Base-by-base conservation (phyloP, 2,888 invertebrate genomes). In the Nomada lathburiana region DNA sequence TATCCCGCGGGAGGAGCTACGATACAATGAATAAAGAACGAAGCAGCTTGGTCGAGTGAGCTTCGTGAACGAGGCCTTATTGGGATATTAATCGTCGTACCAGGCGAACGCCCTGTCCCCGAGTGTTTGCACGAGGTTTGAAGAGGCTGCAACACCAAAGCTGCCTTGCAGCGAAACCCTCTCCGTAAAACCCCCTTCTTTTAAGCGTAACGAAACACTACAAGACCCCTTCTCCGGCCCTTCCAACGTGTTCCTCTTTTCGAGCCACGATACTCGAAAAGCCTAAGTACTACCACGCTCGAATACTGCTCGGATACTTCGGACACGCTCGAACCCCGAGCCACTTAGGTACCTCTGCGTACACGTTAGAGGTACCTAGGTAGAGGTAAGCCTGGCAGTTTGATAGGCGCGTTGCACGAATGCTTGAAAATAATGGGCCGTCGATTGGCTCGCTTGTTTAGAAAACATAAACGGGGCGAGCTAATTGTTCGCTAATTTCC, bases 401-500 rank as follows among this genome's bases (percentile, higher is more conserved):
- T 69, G 74, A 86, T 84, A 82, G 71, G 65, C 84, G 63, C 65
- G 68, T 78, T 81, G 80, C 90, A 89, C 90, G 88, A 89, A 90
- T 89, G 85, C 91, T 91, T 90, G 69, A 87, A 91, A 92, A 92
- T 91, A 92, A 92, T 92, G 88, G 88, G 75, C 86, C 88, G 84
- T 87, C 88, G 86, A 87, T 87, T 78, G 83, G 79, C 79, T 67
- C 55, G 72, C 64, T 84, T 92, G 92, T 92, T 92, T 92, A 91
- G 89, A 92, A 92, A 92, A 92, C 92, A 92, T 83, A 81, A 84
- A 87, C 87, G 88, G 88, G 88, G 84, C 86, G 81, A 89, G 90
- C 89, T 93, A 93, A 93, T 93, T 93, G 93, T 93, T 92, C 90
- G 88, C 89, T 93, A 93, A 93, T 93, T 93, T 92, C 91, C 90